A percentile compares a stretch with the other conserved stretches of the same genome.
Evolutionary conservation across 2,113 vertebrate species (phyloP).

Genomic region (Pantherophis guttatus): DNA sequence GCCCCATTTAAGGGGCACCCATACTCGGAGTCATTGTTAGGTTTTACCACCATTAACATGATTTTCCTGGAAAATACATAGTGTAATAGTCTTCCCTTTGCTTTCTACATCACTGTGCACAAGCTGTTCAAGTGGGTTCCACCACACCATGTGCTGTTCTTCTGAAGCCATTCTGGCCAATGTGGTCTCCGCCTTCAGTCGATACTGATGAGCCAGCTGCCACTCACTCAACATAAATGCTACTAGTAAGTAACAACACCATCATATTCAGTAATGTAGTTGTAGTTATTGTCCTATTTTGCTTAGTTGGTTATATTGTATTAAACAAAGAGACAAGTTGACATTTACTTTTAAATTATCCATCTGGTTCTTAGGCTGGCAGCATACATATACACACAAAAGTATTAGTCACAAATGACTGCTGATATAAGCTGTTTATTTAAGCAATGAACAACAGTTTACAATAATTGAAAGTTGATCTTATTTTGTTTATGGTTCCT

Average conservation of each 20-base stretch:
- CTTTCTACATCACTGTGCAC: no score
- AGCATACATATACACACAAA: neutral
- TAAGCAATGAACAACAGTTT: slow-evolving; percentile 46
- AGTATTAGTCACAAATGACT: slow-evolving; percentile 39
- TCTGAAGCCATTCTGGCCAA: no score
- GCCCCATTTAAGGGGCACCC: no score
- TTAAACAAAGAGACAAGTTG: slow-evolving; percentile 39
- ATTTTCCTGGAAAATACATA: no score
- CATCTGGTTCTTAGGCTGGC: slow-evolving; percentile 34
- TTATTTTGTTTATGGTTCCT: slow-evolving; percentile 24
- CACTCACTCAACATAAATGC: neutral
- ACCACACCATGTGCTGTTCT: no score
- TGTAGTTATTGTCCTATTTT: slow-evolving; percentile 44
- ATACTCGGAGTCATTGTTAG: no score
- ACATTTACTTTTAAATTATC: slow-evolving; percentile 48
- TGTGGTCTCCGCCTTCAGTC: no score
- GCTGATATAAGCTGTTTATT: slow-evolving; percentile 43
- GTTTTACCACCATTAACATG: no score
- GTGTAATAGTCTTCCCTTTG: no score
- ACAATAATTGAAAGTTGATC: slow-evolving; percentile 17
- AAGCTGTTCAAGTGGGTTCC: no score
- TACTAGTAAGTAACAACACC: neutral
- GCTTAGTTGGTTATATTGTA: slow-evolving; percentile 29
- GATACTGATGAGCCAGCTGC: no score
- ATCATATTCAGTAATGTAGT: slow-evolving; percentile 18